Conservation (phyloP, 2,113 vertebrate genomes). For the Rousettus leschenaultii region DNA sequence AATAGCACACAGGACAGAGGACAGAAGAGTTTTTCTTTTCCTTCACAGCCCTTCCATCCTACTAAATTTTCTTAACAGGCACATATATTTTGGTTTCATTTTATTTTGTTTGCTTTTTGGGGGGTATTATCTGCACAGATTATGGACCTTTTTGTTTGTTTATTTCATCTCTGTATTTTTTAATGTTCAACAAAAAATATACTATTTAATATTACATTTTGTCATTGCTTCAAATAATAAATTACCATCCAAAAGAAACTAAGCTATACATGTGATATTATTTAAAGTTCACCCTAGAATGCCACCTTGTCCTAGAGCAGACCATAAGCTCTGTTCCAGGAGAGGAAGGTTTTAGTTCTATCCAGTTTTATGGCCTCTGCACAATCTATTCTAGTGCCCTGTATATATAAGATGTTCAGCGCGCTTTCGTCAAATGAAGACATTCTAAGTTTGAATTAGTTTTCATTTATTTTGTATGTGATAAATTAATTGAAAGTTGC, state of each 20-base stretch:
- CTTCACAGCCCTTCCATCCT: background rate
- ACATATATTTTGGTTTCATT: background rate
- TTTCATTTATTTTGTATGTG: background rate
- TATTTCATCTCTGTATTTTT: background rate
- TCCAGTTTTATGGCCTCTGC: accelerated
- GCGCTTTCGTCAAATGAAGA: background rate
- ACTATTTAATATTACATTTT: background rate
- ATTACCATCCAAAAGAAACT: background rate
- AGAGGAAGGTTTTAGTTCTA: background rate
- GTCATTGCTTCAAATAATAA: background rate
- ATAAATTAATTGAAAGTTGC: background rate
- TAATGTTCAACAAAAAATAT: background rate
- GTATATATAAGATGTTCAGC: background rate
- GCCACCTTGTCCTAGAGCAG: background rate
- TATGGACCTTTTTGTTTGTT: background rate
- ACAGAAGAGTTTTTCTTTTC: background rate
- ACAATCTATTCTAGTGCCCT: background rate
- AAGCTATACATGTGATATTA: background rate
- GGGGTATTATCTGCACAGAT: background rate
- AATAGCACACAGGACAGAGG: background rate
- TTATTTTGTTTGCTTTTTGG: background rate
- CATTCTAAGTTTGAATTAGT: background rate
- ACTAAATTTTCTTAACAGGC: background rate
- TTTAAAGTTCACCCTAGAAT: background rate
- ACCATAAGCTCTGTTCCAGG: background rate